Evolutionary conservation across 2,888 invertebrate species (phyloP).

Genomic region (Hypsopygia costalis): DNA sequence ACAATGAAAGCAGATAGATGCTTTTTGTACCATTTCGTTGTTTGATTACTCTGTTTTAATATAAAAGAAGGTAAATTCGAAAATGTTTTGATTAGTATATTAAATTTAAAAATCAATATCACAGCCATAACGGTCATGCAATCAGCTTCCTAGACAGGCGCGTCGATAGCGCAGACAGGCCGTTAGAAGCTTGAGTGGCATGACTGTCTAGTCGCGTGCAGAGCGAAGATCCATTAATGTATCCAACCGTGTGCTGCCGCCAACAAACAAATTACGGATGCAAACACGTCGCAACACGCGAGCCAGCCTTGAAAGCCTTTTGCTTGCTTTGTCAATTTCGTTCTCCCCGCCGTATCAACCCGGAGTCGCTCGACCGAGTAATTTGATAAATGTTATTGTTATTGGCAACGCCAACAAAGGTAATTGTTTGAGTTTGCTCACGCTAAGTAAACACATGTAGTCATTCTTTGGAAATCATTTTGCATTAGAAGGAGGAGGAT

Average conservation of each 20-base stretch:
- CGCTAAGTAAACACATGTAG: slow-evolving; percentile 34
- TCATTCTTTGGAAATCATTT: slow-evolving; percentile 13
- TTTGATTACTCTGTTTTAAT: no score
- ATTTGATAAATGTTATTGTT: slow-evolving; percentile 73
- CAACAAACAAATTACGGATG: slow-evolving; percentile 79
- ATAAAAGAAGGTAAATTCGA: no score
- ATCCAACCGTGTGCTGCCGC: slow-evolving; percentile 69
- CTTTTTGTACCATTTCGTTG: no score
- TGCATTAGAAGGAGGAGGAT: no score
- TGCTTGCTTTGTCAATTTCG: slow-evolving; percentile 73
- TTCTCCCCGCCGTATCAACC: slow-evolving; percentile 35
- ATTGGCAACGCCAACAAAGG: slow-evolving; percentile 62
- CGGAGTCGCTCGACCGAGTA: slow-evolving; percentile 34
- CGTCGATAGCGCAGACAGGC: slow-evolving; percentile 25
- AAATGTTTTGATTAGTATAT: no score
- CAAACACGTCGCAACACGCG: slow-evolving; percentile 77
- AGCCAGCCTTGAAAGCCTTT: slow-evolving; percentile 69
- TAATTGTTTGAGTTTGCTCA: slow-evolving; percentile 59
- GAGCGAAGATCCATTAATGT: slow-evolving; percentile 71
- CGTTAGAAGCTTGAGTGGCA: slow-evolving; percentile 24
- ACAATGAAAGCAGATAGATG: no score
- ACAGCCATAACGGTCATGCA: no score
- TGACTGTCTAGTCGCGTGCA: slow-evolving; percentile 61
- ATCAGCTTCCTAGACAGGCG: not conserved
- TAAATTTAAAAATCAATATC: no score